Percentiles rank a stretch among this genome's conserved stretches.
These are phyloP conservation scores for Aphaenogaster rudis DNA, from an alignment of 1,140 invertebrate species.

Conservation along the genomic window DNA sequence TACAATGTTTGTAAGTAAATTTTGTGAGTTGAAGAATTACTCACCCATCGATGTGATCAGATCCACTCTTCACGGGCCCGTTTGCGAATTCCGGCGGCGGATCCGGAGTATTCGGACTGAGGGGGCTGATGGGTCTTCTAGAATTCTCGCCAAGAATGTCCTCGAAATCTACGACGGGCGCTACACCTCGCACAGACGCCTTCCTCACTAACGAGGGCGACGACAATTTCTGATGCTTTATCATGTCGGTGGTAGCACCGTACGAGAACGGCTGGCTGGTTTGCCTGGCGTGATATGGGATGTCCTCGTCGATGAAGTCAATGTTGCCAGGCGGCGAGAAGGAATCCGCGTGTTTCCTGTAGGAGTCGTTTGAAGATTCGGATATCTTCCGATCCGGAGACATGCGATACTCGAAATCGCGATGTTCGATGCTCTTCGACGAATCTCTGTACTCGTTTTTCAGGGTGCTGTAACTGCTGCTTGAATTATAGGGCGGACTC, in stretches of 20 bases:
- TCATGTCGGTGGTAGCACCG: slow-evolving; percentile 89
- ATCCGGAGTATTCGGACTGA: slow-evolving; percentile 79
- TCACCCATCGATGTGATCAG: slow-evolving; percentile 82
- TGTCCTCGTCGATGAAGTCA: slow-evolving; percentile 88
- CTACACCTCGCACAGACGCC: slow-evolving; percentile 86
- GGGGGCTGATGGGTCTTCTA: slow-evolving; percentile 76
- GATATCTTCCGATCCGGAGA: slow-evolving; percentile 78
- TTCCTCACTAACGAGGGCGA: slow-evolving; percentile 92
- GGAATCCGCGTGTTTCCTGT: slow-evolving; percentile 77
- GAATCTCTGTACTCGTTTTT: slow-evolving; percentile 81
- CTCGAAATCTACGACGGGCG: slow-evolving; percentile 87
- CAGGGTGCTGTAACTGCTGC: slow-evolving; percentile 82
- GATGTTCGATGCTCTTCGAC: slow-evolving; percentile 69
- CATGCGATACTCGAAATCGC: slow-evolving; percentile 77
- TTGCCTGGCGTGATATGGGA: slow-evolving; percentile 94
- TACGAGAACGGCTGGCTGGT: slow-evolving; percentile 94
- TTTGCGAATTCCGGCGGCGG: slow-evolving; percentile 83
- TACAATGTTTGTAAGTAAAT: background rate
- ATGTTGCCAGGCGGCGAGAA: slow-evolving; percentile 84
- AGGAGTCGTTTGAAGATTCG: slow-evolving; percentile 73
- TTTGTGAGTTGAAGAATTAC: slow-evolving; percentile 31
- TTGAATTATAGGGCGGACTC: slow-evolving; percentile 80
- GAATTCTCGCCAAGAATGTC: slow-evolving; percentile 84
- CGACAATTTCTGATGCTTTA: slow-evolving; percentile 89
- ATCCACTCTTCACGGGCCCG: slow-evolving; percentile 69